phyloP scores from a whole-genome alignment of 2,888 invertebrate genomes.

The Plemyria rubiginata region DNA sequence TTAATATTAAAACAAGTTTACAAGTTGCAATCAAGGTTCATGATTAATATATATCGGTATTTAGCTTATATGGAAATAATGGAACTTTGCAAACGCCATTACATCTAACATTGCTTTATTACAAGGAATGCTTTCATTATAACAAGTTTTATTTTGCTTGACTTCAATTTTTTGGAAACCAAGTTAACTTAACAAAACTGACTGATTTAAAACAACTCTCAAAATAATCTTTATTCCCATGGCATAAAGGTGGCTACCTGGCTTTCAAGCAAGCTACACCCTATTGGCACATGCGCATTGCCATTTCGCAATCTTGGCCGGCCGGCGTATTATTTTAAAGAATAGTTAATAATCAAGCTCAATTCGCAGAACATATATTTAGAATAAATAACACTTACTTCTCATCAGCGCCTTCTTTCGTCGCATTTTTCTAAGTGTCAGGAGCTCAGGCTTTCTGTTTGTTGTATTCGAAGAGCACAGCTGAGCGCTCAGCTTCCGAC shows the following conservation, averaged over 20 bases:
- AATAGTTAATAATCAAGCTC: neutral
- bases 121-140: neutral
- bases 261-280: constrained; percentile 5
- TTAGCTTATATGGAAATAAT: neutral
- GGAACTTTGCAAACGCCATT: neutral
- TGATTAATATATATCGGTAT: too few species aligned
- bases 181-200: neutral
- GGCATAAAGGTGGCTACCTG: neutral
- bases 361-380: neutral
- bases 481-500: neutral
- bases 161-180: neutral
- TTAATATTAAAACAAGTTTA: too few species aligned
- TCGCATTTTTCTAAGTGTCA: neutral
- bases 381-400: neutral
- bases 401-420: neutral
- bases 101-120: neutral
- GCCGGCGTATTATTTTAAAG: neutral
- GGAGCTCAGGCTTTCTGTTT: neutral
- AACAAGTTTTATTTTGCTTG: neutral
- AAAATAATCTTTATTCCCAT: neutral
- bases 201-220: neutral
- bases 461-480: neutral
- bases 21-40: too few species aligned
- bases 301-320: neutral
- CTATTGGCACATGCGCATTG: constrained; percentile 14